Percentiles rank a stretch among this genome's conserved stretches.
Conservation (phyloP, 2,888 invertebrate species). For the Plusia festucae region DNA sequence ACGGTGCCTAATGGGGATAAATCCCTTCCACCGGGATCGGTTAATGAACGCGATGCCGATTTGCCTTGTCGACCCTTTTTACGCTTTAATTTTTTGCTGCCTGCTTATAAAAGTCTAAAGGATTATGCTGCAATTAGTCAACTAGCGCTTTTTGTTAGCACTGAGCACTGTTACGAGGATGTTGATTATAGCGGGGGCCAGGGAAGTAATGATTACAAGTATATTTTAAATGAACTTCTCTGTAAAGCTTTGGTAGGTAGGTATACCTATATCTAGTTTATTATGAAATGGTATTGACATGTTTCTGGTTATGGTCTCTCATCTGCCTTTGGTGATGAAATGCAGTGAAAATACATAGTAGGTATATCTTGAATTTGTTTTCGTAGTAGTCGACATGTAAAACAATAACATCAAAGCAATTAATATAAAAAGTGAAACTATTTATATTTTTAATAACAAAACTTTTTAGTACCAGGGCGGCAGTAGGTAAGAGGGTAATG, state of each 20-base stretch:
- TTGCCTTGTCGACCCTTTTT: constrained; percentile 57
- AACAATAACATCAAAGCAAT: not conserved
- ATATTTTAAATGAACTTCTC: not conserved
- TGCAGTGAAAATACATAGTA: too few relatives aligned
- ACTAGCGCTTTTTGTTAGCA: constrained; percentile 34
- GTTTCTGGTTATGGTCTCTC: too few relatives aligned
- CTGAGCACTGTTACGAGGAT: constrained; percentile 20
- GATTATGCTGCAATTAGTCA: constrained; percentile 58
- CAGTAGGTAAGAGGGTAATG: constrained; percentile 34
- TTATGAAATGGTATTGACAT: too few relatives aligned
- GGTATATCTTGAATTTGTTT: too few relatives aligned
- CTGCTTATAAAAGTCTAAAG: constrained; percentile 49
- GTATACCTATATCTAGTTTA: too few relatives aligned
- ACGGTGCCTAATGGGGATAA: constrained; percentile 28
- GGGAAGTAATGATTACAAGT: not conserved
- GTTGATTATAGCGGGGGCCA: not conserved
- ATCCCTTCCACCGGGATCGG: constrained; percentile 56
- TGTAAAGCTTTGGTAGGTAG: too few relatives aligned
- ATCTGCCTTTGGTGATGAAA: too few relatives aligned
- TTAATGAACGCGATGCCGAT: constrained; percentile 68
- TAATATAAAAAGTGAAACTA: not conserved
- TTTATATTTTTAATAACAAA: constrained; percentile 9
- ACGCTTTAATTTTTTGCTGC: constrained; percentile 42
- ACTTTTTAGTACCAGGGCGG: constrained; percentile 19
- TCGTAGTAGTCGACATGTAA: too few relatives aligned